These are phyloP conservation scores for Lithobates sylvaticus DNA, from an alignment of 2,797 vertebrate species.

Conservation along the genomic window DNA sequence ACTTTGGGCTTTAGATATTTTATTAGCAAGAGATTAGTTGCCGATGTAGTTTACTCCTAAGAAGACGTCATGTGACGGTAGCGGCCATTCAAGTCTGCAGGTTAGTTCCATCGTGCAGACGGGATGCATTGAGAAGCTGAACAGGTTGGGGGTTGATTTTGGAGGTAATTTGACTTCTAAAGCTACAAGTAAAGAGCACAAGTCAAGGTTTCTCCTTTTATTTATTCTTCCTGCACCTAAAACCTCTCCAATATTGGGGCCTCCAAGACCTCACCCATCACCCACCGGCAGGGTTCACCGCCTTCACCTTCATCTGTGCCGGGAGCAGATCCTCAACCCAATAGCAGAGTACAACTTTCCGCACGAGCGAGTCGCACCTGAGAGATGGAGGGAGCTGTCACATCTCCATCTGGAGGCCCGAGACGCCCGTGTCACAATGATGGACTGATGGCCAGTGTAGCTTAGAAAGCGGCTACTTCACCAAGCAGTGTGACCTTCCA, in stretches of 20 bases:
- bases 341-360: constrained; percentile 9
- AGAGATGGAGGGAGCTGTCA: constrained; percentile 54
- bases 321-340: constrained; percentile 18
- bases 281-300: background rate
- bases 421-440: constrained; percentile 37
- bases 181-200: too few relatives aligned
- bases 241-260: too few relatives aligned
- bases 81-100: too few relatives aligned
- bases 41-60: too few relatives aligned
- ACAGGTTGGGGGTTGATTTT: too few relatives aligned
- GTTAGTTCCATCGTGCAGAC: too few relatives aligned
- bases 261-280: background rate
- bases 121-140: too few relatives aligned
- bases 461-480: constrained; percentile 32
- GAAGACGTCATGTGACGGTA: too few relatives aligned
- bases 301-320: background rate
- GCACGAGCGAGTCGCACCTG: constrained; percentile 2
- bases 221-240: background rate
- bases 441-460: constrained; percentile 23
- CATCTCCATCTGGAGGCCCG: constrained; percentile 30
- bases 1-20: too few relatives aligned
- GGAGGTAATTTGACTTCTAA: background rate
- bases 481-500: constrained; percentile 34
- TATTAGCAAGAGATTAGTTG: too few relatives aligned
- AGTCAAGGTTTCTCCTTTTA: background rate